A percentile compares a stretch with the other conserved stretches of the same genome.
Conservation (phyloP, 2,113 vertebrate species). For the Chamaea fasciata region DNA sequence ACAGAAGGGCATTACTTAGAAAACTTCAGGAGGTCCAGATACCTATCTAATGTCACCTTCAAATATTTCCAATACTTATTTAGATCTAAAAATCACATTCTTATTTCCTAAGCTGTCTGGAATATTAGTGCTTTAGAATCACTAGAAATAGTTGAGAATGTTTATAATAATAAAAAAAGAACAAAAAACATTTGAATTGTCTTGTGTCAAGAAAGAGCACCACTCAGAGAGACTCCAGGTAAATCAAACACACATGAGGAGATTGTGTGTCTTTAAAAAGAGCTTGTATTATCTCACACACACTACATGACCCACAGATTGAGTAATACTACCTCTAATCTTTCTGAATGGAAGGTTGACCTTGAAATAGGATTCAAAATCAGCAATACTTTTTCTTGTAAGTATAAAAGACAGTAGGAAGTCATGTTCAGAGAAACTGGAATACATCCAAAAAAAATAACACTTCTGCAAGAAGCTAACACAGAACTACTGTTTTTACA, state of each 20-base stretch:
- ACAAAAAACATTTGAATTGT: neutral
- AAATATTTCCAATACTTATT: neutral
- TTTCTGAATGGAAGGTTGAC: neutral
- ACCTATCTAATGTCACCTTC: neutral
- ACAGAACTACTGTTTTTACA: neutral
- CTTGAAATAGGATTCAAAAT: neutral
- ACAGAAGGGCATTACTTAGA: neutral
- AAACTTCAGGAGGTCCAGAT: neutral
- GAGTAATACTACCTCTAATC: neutral
- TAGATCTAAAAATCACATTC: neutral
- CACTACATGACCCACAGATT: neutral
- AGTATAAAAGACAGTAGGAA: neutral
- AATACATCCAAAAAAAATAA: neutral
- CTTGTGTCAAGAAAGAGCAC: neutral
- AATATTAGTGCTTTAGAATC: neutral
- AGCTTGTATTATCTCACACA: neutral
- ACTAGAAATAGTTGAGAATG: neutral
- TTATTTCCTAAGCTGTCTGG: fast-evolving
- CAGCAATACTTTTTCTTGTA: neutral
- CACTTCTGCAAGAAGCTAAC: neutral
- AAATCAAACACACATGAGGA: neutral
- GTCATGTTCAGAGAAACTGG: neutral
- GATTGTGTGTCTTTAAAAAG: neutral
- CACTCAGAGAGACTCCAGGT: neutral
- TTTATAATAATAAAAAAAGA: neutral